Base-by-base conservation (phyloP, 2,888 invertebrate species). In the Argyra leucocephala region DNA sequence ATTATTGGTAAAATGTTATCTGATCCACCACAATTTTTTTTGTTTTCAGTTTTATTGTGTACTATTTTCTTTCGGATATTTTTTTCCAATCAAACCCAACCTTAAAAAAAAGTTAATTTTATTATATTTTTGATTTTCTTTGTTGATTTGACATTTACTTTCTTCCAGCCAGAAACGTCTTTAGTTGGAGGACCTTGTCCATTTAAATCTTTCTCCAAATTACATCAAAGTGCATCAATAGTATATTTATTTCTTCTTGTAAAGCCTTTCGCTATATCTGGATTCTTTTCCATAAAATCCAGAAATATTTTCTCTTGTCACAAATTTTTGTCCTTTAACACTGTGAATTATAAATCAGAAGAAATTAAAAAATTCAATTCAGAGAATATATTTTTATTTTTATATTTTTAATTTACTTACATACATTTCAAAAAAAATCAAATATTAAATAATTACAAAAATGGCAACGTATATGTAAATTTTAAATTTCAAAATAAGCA, bases 211-310 rank as follows among this genome's bases (percentile, higher is more conserved):
- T 21, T 57, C 21, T n/a, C 57, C 21, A 57, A 57, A 21, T 57
- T 15, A 57, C 57, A 21, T 4, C 57, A 57, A n/a, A 57, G 15
- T 21, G 15, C 21, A 21, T 57, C 22, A n/a, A 57, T 21, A 21
- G 5, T 5, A 57, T 22, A 57, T 15, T 57, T 57, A 21, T 57
- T 21, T 21, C 22, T 57, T 57, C 21, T 57, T 21, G 15, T 21
- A 57, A 21, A 57, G 21, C 57, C 57, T 21, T 21, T 57, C 6
- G 57, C 22, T 1, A 57, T 21, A n/a, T 57, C 57, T n/a, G n/a
- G 57, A 57, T 57, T 57, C n/a, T 57, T n/a, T 57, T 57, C 57
- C 57, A 57, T 57, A 57, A 7, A 57, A 57, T 57, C 57, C n/a
- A 18, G n/a, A n/a, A 57, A n/a, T n/a, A 57, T 57, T 57, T 57